A percentile compares a stretch with the other conserved stretches of the same genome.
Conservation (phyloP, 2,888 invertebrate genomes). For the Oscheius sp. region DNA sequence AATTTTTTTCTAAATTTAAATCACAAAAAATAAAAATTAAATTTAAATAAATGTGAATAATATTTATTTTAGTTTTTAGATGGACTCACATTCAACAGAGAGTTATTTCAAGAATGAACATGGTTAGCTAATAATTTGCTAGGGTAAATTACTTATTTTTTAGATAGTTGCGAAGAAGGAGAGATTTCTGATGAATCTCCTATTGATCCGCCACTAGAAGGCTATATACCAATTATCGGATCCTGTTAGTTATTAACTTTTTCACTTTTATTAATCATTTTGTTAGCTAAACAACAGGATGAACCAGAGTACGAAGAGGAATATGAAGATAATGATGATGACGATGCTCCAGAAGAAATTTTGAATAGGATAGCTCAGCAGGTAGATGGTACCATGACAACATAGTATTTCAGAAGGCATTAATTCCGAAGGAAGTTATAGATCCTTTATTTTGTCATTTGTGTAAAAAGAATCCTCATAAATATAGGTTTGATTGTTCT, state of each 20-base stretch:
- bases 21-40: not conserved
- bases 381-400: not conserved
- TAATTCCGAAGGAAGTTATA: constrained; percentile 1
- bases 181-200: constrained; percentile 12
- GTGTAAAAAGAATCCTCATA: constrained; percentile 46
- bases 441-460: constrained; percentile 47
- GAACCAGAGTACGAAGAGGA: constrained; percentile 18
- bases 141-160: not conserved
- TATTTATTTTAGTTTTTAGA: too few relatives aligned
- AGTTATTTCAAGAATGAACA: too few relatives aligned
- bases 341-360: constrained; percentile 47
- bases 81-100: too few relatives aligned
- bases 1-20: not conserved
- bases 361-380: constrained; percentile 33
- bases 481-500: constrained; percentile 40
- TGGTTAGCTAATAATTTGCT: too few relatives aligned
- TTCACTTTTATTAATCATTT: not conserved
- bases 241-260: not conserved
- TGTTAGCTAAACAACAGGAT: not conserved
- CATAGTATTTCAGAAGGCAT: not conserved
- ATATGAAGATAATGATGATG: constrained; percentile 32
- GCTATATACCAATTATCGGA: not conserved
- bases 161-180: constrained; percentile 8
- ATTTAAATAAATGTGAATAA: too few relatives aligned
- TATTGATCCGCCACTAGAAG: not conserved